These are phyloP conservation scores for Sebastes cheni DNA, from an alignment of 2,797 vertebrate genomes.

Conservation along the genomic window DNA sequence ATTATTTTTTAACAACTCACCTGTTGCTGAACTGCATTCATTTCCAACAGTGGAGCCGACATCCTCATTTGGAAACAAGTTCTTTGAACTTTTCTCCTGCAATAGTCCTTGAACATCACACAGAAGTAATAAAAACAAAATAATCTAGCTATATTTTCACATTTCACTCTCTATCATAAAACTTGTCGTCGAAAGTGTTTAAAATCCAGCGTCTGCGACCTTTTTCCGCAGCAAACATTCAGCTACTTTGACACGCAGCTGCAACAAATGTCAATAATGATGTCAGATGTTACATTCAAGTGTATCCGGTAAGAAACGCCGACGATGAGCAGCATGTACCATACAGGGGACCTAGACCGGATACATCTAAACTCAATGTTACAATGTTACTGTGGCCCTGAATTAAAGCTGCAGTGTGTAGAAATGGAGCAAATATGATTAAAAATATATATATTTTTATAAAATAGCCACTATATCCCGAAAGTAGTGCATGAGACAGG, in stretches of 20 bases:
- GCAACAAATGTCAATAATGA: neutral
- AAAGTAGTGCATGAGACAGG: too few relatives aligned
- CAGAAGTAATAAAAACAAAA: neutral
- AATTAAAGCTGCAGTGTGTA: too few relatives aligned
- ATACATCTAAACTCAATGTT: too few relatives aligned
- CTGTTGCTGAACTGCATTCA: neutral
- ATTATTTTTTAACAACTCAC: neutral
- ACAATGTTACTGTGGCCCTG: too few relatives aligned
- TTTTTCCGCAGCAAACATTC: neutral
- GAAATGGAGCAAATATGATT: too few relatives aligned
- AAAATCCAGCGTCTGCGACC: neutral
- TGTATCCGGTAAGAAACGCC: neutral
- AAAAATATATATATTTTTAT: too few relatives aligned
- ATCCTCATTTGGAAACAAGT: neutral
- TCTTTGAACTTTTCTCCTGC: neutral
- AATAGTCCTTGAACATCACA: neutral
- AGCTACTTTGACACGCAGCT: neutral
- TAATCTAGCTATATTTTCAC: neutral
- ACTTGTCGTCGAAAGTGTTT: too few relatives aligned
- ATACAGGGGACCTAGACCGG: accelerated
- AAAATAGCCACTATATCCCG: too few relatives aligned
- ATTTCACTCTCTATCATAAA: neutral
- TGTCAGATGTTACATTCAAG: neutral
- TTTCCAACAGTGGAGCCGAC: accelerated
- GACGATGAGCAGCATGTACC: neutral